A percentile compares a stretch with the other conserved stretches of the same genome.
Conservation (phyloP, 2,888 invertebrate genomes). For the Ametastegia equiseti region DNA sequence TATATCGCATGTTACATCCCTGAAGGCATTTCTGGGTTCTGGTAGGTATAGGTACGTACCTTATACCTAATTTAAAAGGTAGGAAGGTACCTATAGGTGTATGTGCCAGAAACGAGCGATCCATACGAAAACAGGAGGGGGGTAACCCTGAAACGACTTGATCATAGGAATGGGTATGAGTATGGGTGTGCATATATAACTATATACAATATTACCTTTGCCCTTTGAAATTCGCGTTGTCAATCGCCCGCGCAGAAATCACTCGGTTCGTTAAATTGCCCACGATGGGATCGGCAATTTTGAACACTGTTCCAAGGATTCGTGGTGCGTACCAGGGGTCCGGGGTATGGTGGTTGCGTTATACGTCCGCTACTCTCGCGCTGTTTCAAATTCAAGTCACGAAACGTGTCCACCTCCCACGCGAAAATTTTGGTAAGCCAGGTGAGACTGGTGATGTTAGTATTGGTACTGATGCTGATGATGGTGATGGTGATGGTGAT, state of each 20-base stretch:
- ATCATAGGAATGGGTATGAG: background rate
- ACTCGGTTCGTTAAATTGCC: constrained; percentile 18
- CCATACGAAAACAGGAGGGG: too few relatives aligned
- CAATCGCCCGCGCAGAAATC: background rate
- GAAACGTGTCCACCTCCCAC: constrained; percentile 5
- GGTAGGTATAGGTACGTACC: too few relatives aligned
- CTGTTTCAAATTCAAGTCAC: constrained; percentile 27
- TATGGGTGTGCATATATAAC: background rate
- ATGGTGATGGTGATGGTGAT: too few relatives aligned
- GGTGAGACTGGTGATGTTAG: too few relatives aligned
- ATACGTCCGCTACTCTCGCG: too few relatives aligned
- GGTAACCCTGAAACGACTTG: too few relatives aligned
- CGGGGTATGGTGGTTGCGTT: too few relatives aligned
- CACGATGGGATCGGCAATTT: background rate
- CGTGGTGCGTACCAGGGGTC: too few relatives aligned
- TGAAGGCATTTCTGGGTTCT: background rate
- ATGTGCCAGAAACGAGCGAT: too few relatives aligned
- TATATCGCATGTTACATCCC: background rate
- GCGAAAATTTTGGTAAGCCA: constrained; percentile 34
- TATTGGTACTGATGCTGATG: too few relatives aligned
- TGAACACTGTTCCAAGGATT: background rate
- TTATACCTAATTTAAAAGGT: too few relatives aligned
- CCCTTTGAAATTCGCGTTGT: background rate
- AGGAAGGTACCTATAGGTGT: background rate
- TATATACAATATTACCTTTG: background rate